phyloP scores from a whole-genome alignment of 2,113 vertebrate species.

The Scartelaos histophorus region DNA sequence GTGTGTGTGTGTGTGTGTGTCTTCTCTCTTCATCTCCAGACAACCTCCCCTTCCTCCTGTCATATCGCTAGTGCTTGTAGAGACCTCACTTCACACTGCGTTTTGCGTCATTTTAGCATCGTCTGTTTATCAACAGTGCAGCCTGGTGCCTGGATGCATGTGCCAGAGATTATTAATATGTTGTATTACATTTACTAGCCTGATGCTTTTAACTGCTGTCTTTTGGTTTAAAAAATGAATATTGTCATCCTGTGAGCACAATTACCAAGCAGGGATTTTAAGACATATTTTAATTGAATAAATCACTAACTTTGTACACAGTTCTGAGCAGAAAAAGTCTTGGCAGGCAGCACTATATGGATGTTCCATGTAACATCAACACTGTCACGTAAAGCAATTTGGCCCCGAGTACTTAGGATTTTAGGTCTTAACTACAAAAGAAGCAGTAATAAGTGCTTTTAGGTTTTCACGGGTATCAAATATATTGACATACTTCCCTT shows the following conservation, averaged over 20 bases:
- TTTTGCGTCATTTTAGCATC: constrained; percentile 38
- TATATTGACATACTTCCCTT: background rate
- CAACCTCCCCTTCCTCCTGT: constrained; percentile 44
- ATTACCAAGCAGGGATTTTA: constrained; percentile 1
- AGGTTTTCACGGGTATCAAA: background rate
- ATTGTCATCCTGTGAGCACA: background rate
- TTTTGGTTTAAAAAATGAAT: constrained; percentile 5
- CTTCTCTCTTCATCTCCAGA: constrained; percentile 47
- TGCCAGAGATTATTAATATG: constrained; percentile 39
- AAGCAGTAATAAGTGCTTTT: background rate
- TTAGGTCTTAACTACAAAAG: background rate
- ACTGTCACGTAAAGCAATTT: too few relatives aligned
- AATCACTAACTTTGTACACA: background rate
- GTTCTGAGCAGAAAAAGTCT: background rate
- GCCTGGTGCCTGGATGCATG: constrained; percentile 24
- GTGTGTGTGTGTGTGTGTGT: background rate
- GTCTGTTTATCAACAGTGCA: constrained; percentile 19
- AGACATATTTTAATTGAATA: background rate
- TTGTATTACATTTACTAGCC: constrained; percentile 17
- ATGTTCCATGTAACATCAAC: too few relatives aligned
- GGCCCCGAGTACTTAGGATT: background rate
- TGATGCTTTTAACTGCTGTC: constrained; percentile 11
- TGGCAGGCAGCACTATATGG: background rate
- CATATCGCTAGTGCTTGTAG: constrained; percentile 43
- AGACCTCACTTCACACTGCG: constrained; percentile 22